phyloP scores from a whole-genome alignment of 2,797 vertebrate species.

The Acrossocheilus wenchowensis region DNA sequence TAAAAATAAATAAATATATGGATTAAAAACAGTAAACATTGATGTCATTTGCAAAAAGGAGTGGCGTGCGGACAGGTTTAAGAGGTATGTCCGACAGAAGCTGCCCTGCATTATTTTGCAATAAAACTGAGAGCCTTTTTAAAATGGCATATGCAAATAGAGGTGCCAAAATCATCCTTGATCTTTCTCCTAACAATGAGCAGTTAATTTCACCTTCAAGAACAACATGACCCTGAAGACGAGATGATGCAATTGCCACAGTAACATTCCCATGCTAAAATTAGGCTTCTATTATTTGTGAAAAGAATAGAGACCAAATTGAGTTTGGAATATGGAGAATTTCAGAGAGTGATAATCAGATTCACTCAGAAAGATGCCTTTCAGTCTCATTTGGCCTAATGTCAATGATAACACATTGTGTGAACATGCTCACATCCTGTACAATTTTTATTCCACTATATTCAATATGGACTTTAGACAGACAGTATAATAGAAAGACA shows the following conservation, averaged over 20 bases:
- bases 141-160: neutral
- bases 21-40: slow-evolving; percentile 37
- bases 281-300: slow-evolving; percentile 43
- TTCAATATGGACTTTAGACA: neutral
- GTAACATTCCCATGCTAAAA: slow-evolving; percentile 36
- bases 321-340: slow-evolving; percentile 52
- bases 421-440: slow-evolving; percentile 33
- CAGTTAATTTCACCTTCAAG: slow-evolving; percentile 33
- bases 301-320: slow-evolving; percentile 56
- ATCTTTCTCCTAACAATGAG: slow-evolving; percentile 29
- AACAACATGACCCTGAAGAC: slow-evolving; percentile 34
- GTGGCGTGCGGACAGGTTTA: neutral
- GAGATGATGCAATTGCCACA: slow-evolving; percentile 32
- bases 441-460: neutral
- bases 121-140: neutral
- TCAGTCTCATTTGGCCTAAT: slow-evolving; percentile 44
- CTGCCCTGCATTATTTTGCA: neutral
- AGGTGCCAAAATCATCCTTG: slow-evolving; percentile 11
- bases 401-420: slow-evolving; percentile 62
- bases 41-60: neutral
- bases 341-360: slow-evolving; percentile 36
- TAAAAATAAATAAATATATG: slow-evolving; percentile 54
- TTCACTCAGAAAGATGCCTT: slow-evolving; percentile 43
- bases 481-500: slow-evolving; percentile 3
- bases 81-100: neutral